Base-by-base conservation (phyloP, 1,140 invertebrate genomes). In the Drosophila quadrilineata region DNA sequence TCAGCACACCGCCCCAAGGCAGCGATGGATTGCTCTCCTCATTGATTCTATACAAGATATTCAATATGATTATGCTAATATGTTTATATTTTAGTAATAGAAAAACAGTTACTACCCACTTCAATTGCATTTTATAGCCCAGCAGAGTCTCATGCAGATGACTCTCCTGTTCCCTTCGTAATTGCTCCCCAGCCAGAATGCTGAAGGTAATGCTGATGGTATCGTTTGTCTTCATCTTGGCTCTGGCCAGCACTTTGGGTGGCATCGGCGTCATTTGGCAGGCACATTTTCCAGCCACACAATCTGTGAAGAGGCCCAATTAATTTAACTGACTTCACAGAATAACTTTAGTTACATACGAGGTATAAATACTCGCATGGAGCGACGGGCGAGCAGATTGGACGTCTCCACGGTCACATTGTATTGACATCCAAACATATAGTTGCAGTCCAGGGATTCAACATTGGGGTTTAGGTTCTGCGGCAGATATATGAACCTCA, bases 351-450 rank as follows among this genome's bases (percentile, higher is more conserved):
- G 4, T 28, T 10, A 16, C 12, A 8, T 50, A 88, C 87, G 73
- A 56, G 87, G 87, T 35, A 88, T 59, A 6, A 52, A 64, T 2
- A 88, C 50, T 0, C 48, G 59, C 17, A 60, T 52, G 1, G 65
- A 69, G 6, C 73, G 58, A 3, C 75, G 69, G 0, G 80, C 62
- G 4, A 63, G 38, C 2, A 71, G 56, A 41, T 88, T 88, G 0
- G 87, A 80, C 1, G 82, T 87, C 45, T 88, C 87, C 63, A 88
- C 87, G 1, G 70, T 80, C 0, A 88, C 63, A 8, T 75, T 71
- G 36, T 88, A 88, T 22, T 76, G 68, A 17, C 87, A 88, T 1
- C 74, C 86, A 10, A 87, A 88, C 80, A 88, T 88, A 19, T 84
- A 88, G 35, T 73, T 88, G 46, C 86, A 88, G 6, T 88, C 86